Evolutionary conservation across 2,797 vertebrate genomes (phyloP), one percentile per base, ranked within the genome.

Genomic region (Prunella strophiata): DNA sequence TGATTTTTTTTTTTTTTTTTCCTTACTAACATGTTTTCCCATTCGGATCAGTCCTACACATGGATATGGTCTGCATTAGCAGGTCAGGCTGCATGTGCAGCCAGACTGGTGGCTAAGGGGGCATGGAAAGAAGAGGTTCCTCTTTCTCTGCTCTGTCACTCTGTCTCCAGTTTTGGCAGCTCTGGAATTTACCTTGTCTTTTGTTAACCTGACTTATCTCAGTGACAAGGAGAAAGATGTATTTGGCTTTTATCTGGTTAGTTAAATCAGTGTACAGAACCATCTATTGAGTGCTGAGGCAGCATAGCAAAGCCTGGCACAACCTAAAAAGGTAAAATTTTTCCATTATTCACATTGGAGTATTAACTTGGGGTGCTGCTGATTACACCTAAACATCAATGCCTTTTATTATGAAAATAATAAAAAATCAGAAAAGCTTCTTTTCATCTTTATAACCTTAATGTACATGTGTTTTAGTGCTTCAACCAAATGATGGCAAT

Each of bases 321-420:
- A 18, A 50, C 45, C 59, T 4, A 6, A 50, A 87, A 63, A 71
- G 29, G 22, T n/a, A 52, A 12, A 20, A 9, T 47, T 52, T 85
- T 88, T 22, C 61, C 20, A n/a, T 70, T 71, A 30, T 42, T 81
- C 21, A 7, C 62, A 20, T 47, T 54, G 18, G 36, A 59, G 85
- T 55, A 32, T 87, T 82, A 85, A 63, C 48, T 62, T 85, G n/a
- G 32, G 48, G 57, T 91, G 90, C 78, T 91, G 68, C 55, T 95
- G 62, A 45, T 62, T 59, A 72, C 27, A 80, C 47, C 47, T 70
- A 66, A 89, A 88, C 17, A 30, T 88, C 47, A 85, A 85, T 94
- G 90, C 94, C 82, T 96, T 95, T 88, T 83, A 88, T 63, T 87
- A 84, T 4, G 10, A 80, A 94, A 59, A 51, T 66, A 86, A 75